Evolutionary conservation across 2,113 vertebrate genomes (phyloP), one percentile per base, ranked within the genome.

Genomic region (Varanus salvator): DNA sequence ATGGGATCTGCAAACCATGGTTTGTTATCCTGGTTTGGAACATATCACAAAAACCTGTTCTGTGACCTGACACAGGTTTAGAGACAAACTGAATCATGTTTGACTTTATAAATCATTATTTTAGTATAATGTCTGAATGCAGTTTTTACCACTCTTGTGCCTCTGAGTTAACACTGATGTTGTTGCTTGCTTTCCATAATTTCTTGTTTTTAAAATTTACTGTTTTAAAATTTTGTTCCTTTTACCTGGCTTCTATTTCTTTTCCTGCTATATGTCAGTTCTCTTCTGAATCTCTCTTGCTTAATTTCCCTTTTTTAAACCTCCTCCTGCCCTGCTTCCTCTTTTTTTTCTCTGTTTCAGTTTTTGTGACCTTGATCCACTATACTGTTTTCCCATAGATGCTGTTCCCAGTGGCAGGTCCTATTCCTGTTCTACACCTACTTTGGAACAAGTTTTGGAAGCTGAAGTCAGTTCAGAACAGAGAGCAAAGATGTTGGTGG

Each of bases 211-310:
- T 34, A 44, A 44, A 44, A 44, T 44, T 44, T 44, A 44, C 38
- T 44, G 38, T 44, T 44, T 44, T 44, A 44, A 44, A 44, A 44
- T 44, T 1, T 44, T 44, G 38, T 44, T 11, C 1, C 8, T 88
- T 57, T 19, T 34, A 38, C 31, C 25, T 1, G 2, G 21, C 4
- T 12, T 12, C 54, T 38, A 52, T 50, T 52, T 29, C 14, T 84
- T 11, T 68, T 48, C 25, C 44, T 54, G 7, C 54, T 50, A 27
- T 38, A 8, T 23, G 66, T 82, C 38, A 44, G 19, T 54, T 3
- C 0, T 0, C 88, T 89, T 14, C 64, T 19, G 12, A 29, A 29
- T 15, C 4, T 2, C 50, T 54, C n/a, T 27, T 60, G 38, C 29
- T 31, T 64, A 57, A 83, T 48, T 66, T 34, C 3, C 23, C 38